Evolutionary conservation across 2,797 vertebrate genomes (phyloP).

Genomic region (Acipenser ruthenus): DNA sequence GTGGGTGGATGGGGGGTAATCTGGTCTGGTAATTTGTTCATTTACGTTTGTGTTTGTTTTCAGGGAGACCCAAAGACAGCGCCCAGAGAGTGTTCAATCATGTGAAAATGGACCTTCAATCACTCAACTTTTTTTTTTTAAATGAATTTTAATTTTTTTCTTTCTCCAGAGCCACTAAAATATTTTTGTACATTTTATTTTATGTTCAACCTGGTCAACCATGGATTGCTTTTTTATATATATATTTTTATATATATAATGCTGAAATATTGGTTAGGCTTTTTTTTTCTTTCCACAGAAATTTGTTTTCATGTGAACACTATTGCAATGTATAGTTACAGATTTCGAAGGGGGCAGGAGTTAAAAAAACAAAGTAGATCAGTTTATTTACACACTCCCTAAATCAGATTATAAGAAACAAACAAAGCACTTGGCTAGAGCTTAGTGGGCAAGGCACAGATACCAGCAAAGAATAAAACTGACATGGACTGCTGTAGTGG

Average conservation of each 20-base stretch:
- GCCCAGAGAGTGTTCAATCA: slow-evolving; percentile 82
- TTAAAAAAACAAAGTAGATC: neutral
- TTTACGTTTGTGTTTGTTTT: slow-evolving; percentile 8
- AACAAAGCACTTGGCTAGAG: neutral
- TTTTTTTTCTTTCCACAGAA: slow-evolving; percentile 26
- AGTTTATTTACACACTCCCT: neutral
- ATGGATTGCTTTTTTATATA: slow-evolving; percentile 31
- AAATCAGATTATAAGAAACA: neutral
- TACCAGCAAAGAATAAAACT: too few relatives aligned
- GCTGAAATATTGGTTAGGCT: slow-evolving; percentile 35
- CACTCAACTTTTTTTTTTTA: slow-evolving; percentile 20
- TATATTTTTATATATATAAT: slow-evolving; percentile 28
- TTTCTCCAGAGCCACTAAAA: slow-evolving; percentile 58
- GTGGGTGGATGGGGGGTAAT: too few relatives aligned
- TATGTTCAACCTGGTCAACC: slow-evolving; percentile 43
- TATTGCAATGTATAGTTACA: slow-evolving; percentile 10
- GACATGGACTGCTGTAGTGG: too few relatives aligned
- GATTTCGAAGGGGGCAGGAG: neutral
- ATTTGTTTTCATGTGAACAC: slow-evolving; percentile 19
- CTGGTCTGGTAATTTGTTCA: neutral
- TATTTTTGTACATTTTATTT: slow-evolving; percentile 64
- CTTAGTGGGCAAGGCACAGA: slow-evolving; percentile 2
- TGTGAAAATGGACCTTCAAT: slow-evolving; percentile 60
- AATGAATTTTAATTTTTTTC: slow-evolving; percentile 17
- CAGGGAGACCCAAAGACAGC: slow-evolving; percentile 77